phyloP scores from a whole-genome alignment of 2,113 vertebrate species.

The Cavia aperea region DNA sequence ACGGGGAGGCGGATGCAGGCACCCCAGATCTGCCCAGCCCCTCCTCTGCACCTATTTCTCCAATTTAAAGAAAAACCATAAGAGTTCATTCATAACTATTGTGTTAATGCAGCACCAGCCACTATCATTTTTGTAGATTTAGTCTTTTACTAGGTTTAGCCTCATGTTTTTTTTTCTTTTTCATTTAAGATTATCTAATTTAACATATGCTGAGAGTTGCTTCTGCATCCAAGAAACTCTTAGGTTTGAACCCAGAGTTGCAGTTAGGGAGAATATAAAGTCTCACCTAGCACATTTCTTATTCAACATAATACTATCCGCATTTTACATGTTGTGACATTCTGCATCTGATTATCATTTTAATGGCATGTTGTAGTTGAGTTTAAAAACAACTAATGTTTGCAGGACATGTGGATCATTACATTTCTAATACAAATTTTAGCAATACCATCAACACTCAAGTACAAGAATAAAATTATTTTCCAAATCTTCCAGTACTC shows the following conservation, averaged over 20 bases:
- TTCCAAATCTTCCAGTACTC: neutral
- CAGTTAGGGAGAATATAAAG: neutral
- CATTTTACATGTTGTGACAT: neutral
- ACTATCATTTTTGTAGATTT: neutral
- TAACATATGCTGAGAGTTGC: neutral
- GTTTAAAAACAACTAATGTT: neutral
- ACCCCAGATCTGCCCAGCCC: no score
- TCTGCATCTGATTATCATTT: constrained; percentile 1
- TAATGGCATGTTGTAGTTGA: neutral
- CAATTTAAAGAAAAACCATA: neutral
- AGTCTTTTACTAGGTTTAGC: neutral
- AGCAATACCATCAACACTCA: neutral
- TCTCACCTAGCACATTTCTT: neutral
- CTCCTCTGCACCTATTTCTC: neutral
- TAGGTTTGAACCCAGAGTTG: neutral
- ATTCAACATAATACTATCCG: neutral
- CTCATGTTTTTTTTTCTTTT: neutral
- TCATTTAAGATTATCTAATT: neutral
- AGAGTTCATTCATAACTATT: neutral
- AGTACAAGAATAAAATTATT: neutral
- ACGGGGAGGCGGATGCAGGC: no score
- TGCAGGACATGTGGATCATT: neutral
- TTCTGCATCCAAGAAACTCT: neutral
- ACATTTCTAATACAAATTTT: neutral
- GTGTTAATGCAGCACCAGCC: neutral